Percentiles rank a stretch among this genome's conserved stretches.
Conservation (phyloP, 1,140 invertebrate species). For the Micrasema minimum region DNA sequence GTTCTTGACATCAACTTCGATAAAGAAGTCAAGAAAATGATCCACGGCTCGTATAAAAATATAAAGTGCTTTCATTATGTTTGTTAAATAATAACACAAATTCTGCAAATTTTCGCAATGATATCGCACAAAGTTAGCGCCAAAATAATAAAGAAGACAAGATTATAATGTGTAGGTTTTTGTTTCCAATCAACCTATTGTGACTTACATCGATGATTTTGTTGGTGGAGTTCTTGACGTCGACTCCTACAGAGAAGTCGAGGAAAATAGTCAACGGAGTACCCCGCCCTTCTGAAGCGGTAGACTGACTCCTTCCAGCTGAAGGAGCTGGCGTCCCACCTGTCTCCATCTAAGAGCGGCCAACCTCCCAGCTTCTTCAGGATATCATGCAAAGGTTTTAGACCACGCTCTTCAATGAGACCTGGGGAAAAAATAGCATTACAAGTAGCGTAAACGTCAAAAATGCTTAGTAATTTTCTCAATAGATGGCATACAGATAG, state of each 20-base stretch:
- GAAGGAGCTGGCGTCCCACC: conserved; percentile 78
- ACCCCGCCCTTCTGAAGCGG: conserved; percentile 81
- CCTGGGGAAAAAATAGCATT: conserved; percentile 64
- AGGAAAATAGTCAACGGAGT: conserved; percentile 91
- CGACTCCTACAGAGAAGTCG: conserved; percentile 90
- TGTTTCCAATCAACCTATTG: too few relatives aligned
- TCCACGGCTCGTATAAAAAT: too few relatives aligned
- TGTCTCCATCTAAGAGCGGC: conserved; percentile 84
- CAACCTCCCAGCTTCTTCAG: conserved; percentile 86
- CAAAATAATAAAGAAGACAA: too few relatives aligned
- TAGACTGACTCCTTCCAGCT: conserved; percentile 86
- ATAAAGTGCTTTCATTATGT: too few relatives aligned
- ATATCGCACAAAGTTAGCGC: too few relatives aligned
- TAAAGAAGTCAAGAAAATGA: conserved; percentile 91
- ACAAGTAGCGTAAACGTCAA: conserved; percentile 8
- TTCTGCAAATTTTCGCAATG: too few relatives aligned
- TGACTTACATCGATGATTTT: conserved; percentile 88
- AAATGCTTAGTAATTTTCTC: too few relatives aligned
- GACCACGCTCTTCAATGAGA: conserved; percentile 78
- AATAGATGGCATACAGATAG: too few relatives aligned
- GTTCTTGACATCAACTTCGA: conserved; percentile 92
- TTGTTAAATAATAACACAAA: too few relatives aligned
- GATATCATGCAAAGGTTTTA: conserved; percentile 76
- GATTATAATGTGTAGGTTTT: too few relatives aligned
- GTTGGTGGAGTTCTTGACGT: conserved; percentile 90